These are phyloP conservation scores for Papilio machaon DNA, from an alignment of 1,140 invertebrate genomes.

Conservation along the genomic window DNA sequence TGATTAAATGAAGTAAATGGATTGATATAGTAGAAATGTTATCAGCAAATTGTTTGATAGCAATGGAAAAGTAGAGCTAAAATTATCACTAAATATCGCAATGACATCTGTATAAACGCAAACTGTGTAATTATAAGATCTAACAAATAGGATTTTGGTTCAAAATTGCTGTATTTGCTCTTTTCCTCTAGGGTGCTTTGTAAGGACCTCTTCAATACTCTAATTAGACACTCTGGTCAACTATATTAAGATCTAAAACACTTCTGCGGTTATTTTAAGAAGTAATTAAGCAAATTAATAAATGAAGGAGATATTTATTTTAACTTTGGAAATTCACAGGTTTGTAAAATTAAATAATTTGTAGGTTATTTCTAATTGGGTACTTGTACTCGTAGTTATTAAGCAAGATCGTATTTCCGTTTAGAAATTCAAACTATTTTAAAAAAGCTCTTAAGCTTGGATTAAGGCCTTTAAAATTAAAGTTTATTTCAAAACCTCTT, in stretches of 20 bases:
- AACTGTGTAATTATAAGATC: not conserved
- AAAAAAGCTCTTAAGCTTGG: constrained; percentile 42
- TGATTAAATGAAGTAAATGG: constrained; percentile 22
- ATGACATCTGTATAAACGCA: not conserved
- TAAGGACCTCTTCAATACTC: not conserved
- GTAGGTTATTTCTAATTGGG: not conserved
- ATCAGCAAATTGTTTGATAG: not conserved
- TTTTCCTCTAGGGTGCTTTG: not conserved
- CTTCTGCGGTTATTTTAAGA: not conserved
- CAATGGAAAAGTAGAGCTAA: not conserved
- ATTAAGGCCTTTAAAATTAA: constrained; percentile 46
- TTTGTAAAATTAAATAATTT: not conserved
- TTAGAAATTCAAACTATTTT: not conserved
- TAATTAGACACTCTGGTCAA: not conserved
- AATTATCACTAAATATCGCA: not conserved
- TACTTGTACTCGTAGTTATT: not conserved
- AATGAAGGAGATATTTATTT: not conserved
- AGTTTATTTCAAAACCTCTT: constrained; percentile 39
- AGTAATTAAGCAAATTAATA: not conserved
- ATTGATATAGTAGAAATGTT: not conserved
- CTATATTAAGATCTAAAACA: constrained; percentile 15
- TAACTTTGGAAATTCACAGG: not conserved
- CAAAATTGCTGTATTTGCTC: not conserved
- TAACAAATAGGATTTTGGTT: not conserved
- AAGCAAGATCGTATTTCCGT: not conserved